Evolutionary conservation across 2,888 invertebrate species (phyloP).

Genomic region (Tetragonisca angustula): DNA sequence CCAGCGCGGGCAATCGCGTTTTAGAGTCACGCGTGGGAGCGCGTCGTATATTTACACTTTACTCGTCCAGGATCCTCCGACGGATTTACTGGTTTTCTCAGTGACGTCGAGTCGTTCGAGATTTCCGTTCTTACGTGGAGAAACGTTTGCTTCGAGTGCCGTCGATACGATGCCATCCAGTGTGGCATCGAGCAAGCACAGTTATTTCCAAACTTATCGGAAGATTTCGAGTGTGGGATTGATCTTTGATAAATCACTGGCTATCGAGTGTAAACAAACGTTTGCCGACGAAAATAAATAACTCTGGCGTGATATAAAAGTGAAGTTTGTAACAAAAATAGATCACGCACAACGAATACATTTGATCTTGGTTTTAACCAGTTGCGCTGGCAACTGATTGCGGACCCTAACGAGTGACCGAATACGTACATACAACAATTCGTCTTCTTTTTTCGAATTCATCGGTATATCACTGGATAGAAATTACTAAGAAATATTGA

Average conservation of each 20-base stretch:
- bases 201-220: not conserved
- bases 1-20: slow-evolving; percentile 54
- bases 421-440: too few species aligned
- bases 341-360: too few species aligned
- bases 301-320: not conserved
- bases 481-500: too few species aligned
- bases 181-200: not conserved
- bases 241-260: not conserved
- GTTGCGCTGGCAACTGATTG: too few species aligned
- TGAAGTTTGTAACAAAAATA: too few species aligned
- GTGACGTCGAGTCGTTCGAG: not conserved
- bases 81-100: not conserved
- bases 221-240: not conserved
- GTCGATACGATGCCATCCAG: not conserved
- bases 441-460: too few species aligned
- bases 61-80: not conserved
- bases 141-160: not conserved
- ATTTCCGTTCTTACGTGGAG: not conserved
- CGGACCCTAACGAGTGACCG: too few species aligned
- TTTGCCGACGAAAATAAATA: not conserved
- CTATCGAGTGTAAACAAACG: not conserved
- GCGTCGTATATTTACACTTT: slow-evolving; percentile 59
- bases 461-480: too few species aligned
- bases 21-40: slow-evolving; percentile 68
- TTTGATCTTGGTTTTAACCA: too few species aligned